Evolutionary conservation across 1,140 invertebrate species (phyloP).

Genomic region (Theocolax elegans): DNA sequence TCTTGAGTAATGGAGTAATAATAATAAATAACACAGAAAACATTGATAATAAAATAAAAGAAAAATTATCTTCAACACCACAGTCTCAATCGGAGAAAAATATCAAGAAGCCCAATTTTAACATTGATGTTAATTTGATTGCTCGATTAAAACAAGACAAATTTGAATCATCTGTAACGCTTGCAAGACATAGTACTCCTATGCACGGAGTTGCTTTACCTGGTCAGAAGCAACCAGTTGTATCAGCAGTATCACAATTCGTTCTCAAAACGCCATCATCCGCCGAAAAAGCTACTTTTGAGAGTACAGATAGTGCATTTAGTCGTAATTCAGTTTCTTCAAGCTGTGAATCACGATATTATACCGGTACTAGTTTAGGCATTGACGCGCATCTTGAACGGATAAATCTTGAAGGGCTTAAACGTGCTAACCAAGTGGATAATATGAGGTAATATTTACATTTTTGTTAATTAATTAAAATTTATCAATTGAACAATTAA

Average conservation of each 20-base stretch:
- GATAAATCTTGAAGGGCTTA: no score
- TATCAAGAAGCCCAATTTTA: not conserved
- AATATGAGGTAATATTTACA: not conserved
- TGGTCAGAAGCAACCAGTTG: not conserved
- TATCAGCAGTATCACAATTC: not conserved
- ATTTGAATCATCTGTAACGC: slow-evolving; percentile 32
- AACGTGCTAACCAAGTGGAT: no score
- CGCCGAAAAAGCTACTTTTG: not conserved
- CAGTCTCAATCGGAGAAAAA: not conserved
- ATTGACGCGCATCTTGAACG: not conserved
- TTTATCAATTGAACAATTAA: no score
- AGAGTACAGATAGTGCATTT: not conserved
- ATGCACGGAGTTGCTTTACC: not conserved
- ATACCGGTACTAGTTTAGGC: not conserved
- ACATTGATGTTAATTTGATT: slow-evolving; percentile 10
- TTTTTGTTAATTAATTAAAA: slow-evolving; percentile 4
- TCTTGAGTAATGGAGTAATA: no score
- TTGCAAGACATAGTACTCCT: slow-evolving; percentile 47
- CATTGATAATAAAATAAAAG: not conserved
- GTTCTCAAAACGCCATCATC: slow-evolving; percentile 26
- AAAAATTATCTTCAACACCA: not conserved
- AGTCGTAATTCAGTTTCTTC: not conserved
- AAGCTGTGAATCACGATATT: slow-evolving; percentile 19
- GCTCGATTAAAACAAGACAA: not conserved
- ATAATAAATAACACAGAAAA: not conserved